Evolutionary conservation across 2,888 invertebrate species (phyloP).

Genomic region (Luffia ferchaultella): DNA sequence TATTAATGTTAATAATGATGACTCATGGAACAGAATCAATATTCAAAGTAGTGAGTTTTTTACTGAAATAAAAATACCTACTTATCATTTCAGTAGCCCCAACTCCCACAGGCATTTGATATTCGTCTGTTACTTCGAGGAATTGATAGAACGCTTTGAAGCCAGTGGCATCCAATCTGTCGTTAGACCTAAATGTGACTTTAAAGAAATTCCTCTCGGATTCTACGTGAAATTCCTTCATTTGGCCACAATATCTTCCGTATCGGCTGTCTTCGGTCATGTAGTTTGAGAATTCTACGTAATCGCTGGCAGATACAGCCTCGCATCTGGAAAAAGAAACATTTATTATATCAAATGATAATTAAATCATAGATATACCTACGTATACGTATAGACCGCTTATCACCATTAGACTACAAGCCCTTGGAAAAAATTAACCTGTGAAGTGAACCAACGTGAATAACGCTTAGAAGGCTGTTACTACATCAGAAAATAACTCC

Average conservation of each 20-base stretch:
- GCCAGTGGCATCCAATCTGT: conserved; percentile 91
- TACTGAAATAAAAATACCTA: conserved; percentile 31
- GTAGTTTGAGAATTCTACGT: conserved; percentile 95
- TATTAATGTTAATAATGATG: too few relatives aligned
- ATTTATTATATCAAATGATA: too few relatives aligned
- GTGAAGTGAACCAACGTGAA: too few relatives aligned
- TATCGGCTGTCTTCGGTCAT: conserved; percentile 90
- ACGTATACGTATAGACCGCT: too few relatives aligned
- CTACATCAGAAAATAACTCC: too few relatives aligned
- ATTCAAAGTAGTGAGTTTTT: too few relatives aligned
- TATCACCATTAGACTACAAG: too few relatives aligned
- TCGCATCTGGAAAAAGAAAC: conserved; percentile 76
- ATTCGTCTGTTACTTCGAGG: conserved; percentile 72
- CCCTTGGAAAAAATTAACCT: too few relatives aligned
- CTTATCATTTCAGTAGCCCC: conserved; percentile 37
- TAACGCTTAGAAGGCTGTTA: too few relatives aligned
- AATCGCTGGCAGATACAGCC: conserved; percentile 91
- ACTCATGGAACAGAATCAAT: too few relatives aligned
- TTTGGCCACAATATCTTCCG: conserved; percentile 87
- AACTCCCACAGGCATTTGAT: conserved; percentile 46
- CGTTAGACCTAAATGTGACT: conserved; percentile 94
- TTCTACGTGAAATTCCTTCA: conserved; percentile 80
- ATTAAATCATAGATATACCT: too few relatives aligned
- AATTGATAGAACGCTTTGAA: conserved; percentile 94
- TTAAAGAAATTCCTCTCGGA: conserved; percentile 94